These are phyloP conservation scores for Semicossyphus pulcher DNA, from an alignment of 2,113 vertebrate species.

Conservation along the genomic window DNA sequence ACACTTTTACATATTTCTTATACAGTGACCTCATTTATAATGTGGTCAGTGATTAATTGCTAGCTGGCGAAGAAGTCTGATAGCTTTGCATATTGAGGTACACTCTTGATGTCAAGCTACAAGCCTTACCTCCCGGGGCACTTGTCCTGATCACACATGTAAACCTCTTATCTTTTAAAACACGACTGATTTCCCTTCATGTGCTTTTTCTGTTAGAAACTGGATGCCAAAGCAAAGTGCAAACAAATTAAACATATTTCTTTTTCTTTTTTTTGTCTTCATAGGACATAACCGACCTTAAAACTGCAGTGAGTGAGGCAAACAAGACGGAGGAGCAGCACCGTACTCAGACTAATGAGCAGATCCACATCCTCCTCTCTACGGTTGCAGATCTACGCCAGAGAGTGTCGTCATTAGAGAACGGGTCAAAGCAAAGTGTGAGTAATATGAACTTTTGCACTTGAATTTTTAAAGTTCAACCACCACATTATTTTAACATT, in stretches of 20 bases:
- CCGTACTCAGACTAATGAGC: constrained; percentile 68
- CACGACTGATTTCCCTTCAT: background rate
- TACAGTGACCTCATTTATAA: no score
- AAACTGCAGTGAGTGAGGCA: constrained; percentile 65
- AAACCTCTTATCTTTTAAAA: background rate
- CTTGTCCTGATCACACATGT: background rate
- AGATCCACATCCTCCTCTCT: constrained; percentile 72
- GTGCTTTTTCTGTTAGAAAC: background rate
- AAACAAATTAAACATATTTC: background rate
- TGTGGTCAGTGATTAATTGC: no score
- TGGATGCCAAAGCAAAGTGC: background rate
- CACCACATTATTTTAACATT: background rate
- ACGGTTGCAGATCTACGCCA: constrained; percentile 72
- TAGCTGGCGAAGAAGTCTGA: background rate
- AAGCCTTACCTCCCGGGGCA: background rate
- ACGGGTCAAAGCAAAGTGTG: constrained; percentile 55
- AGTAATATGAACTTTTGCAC: constrained; percentile 15
- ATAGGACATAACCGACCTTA: constrained; percentile 75
- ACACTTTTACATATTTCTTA: background rate
- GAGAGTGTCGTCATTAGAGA: constrained; percentile 75
- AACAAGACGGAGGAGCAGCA: constrained; percentile 76
- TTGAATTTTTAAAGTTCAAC: background rate
- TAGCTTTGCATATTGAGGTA: background rate
- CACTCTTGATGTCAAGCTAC: background rate
- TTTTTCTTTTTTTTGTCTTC: constrained; percentile 5